A percentile compares a stretch with the other conserved stretches of the same genome.
Conservation (phyloP, 23 tunicate genomes). For the Oikopleura vanhoeffeni region DNA sequence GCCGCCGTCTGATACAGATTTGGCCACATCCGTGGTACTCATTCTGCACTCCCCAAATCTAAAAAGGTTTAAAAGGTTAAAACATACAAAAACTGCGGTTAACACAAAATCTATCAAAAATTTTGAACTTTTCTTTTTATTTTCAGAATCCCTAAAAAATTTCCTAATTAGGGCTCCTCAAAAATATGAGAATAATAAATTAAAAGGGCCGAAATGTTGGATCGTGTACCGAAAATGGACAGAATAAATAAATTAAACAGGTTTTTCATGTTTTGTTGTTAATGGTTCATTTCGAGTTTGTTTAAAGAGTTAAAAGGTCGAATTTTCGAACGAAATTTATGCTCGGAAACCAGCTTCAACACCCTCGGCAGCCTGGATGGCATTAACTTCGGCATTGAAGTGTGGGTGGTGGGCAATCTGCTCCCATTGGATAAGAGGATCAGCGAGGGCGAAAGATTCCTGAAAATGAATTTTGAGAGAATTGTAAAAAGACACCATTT, state of each 20-base stretch:
- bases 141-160: background rate
- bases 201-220: background rate
- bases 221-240: background rate
- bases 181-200: too few relatives aligned
- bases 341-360: background rate
- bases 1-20: background rate
- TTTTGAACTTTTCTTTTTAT: background rate
- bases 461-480: too few relatives aligned
- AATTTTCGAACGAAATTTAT: background rate
- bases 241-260: background rate
- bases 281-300: background rate
- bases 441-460: slow-evolving; percentile 8
- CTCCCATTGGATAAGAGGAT: slow-evolving; percentile 10
- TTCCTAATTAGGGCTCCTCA: too few relatives aligned
- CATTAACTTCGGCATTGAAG: slow-evolving; percentile 2
- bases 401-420: slow-evolving; percentile 3
- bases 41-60: background rate
- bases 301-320: background rate
- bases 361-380: slow-evolving; percentile 13
- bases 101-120: too few relatives aligned
- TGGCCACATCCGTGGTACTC: background rate
- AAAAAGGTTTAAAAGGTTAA: too few relatives aligned
- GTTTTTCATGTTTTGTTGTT: background rate
- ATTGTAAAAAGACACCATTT: background rate
- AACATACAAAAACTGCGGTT: too few relatives aligned